Evolutionary conservation across 35 echinoderm and acorn worm genomes (phyloP).

Genomic region (Hemicentrotus pulcherrimus): DNA sequence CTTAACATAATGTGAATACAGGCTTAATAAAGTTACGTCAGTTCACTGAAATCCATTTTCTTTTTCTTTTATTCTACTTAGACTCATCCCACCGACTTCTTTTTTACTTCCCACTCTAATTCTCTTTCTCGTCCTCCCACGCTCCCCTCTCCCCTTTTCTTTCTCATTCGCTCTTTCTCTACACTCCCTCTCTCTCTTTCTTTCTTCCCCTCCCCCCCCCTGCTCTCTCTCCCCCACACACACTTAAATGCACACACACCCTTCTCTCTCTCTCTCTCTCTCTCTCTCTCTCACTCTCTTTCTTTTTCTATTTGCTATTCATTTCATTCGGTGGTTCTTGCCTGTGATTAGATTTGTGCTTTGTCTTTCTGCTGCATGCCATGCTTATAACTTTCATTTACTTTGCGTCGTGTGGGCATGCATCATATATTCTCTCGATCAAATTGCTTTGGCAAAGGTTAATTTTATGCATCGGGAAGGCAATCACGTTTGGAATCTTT

Average conservation of each 20-base stretch:
- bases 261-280: background rate
- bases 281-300: too few species aligned
- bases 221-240: background rate
- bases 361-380: background rate
- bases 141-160: background rate
- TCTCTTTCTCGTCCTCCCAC: too few species aligned
- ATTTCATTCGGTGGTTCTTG: background rate
- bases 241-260: background rate
- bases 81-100: background rate
- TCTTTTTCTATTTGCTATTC: background rate
- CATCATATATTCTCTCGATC: background rate
- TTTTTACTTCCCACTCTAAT: background rate
- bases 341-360: background rate
- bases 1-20: background rate
- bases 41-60: background rate
- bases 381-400: background rate
- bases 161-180: background rate
- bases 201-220: background rate
- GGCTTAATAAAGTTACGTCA: too few species aligned
- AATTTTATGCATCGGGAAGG: background rate
- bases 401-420: background rate
- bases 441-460: conserved; percentile 12
- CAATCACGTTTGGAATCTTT: background rate
- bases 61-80: background rate
- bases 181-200: background rate